Base-by-base conservation (phyloP, 1,140 invertebrate species). In the Achatina immaculata region DNA sequence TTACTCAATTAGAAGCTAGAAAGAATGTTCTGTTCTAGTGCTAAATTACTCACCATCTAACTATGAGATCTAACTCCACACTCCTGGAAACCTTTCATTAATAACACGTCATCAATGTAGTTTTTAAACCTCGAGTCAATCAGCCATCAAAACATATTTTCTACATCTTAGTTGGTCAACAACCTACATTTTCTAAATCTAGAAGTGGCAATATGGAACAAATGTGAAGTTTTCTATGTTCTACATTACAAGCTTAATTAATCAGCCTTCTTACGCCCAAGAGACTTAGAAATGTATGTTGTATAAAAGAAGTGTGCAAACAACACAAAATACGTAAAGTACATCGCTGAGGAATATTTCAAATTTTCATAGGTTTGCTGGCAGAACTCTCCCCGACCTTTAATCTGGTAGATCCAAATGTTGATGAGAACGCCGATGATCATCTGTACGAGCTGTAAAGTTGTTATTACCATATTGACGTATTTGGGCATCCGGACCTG, bases 391-490 rank as follows among this genome's bases (percentile, higher is more conserved):
- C 94, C 94, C 43, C 93, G 92, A 34, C 94, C 82, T 78, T 92
- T 91, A 34, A 91, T 86, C 40, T 91, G 87, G 85, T 92, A 93
- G 38, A 96, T 96, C 93, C 95, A 97, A 66, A 98, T 92, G 90
- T 98, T 98, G 84, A 99, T 95, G 34, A 93, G 93, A 91, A 96
- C 96, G 0, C 98, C 98, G 81, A 98, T 94, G 31, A 99, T 93
- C 98, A 99, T 99, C 92, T 99, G 98, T 0, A 94, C 92, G 11
- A 99, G 93, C 90, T 99, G 98, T 48, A 98, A 93, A 11, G 94
- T 93, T 7, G 98, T 99, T 85, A 99, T 98, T 73, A 95, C 90
- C 95, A 99, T 98, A 45, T 96, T 95, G 66, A 99, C 94, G 84
- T 93, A 94, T 81, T 91, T 95, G 21, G 98, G 97, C 55, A 98